A percentile compares a stretch with the other conserved stretches of the same genome.
Evolutionary conservation across 2,113 vertebrate species (phyloP).

Genomic region (Cryptotis parvus): DNA sequence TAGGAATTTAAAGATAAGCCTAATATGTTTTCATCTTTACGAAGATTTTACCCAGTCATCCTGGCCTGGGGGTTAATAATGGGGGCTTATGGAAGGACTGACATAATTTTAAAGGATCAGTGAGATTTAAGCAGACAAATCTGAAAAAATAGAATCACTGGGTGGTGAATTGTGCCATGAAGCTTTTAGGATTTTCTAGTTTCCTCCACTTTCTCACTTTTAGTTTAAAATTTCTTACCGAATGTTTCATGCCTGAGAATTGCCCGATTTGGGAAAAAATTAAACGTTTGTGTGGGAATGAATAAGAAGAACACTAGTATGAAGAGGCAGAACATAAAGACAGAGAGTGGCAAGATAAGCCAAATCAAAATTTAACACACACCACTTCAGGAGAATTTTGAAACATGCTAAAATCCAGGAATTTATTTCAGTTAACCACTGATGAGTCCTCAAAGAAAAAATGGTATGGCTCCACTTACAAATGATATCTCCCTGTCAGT

Average conservation of each 20-base stretch:
- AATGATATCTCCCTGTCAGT: neutral
- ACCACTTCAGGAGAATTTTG: neutral
- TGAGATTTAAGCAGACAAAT: neutral
- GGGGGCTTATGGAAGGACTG: neutral
- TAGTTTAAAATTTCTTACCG: neutral
- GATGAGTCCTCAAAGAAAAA: neutral
- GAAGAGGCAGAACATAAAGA: neutral
- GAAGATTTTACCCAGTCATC: neutral
- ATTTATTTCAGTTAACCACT: neutral
- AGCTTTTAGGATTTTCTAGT: too few species aligned
- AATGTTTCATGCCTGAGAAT: neutral
- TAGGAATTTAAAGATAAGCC: neutral
- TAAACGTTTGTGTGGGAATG: neutral
- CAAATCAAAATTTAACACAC: neutral
- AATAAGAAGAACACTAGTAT: neutral
- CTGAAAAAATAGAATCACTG: neutral
- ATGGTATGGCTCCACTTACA: neutral
- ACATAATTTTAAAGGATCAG: neutral
- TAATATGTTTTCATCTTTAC: neutral
- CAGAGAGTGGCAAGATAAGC: neutral
- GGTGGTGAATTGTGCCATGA: neutral
- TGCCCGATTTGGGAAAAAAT: neutral
- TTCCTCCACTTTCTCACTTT: neutral
- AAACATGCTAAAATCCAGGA: neutral
- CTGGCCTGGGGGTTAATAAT: neutral